Evolutionary conservation across 1,140 invertebrate species (phyloP), one percentile per base, ranked within the genome.

Genomic region (Drosophila grimshawi): DNA sequence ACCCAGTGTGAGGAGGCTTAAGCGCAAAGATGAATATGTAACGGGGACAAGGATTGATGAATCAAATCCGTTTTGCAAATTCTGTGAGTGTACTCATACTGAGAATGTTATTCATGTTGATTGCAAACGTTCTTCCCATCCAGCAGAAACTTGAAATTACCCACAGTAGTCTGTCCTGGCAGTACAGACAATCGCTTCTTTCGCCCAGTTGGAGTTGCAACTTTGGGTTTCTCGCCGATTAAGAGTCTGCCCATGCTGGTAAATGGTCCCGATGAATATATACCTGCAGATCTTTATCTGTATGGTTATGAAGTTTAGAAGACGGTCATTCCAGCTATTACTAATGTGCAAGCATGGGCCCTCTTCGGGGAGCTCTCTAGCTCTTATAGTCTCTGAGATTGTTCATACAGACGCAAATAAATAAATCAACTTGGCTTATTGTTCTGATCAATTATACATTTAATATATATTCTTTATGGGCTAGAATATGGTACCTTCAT

Each of bases 1-100:
- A 88, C 94, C 48, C 98, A 97, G 97, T 97, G 96, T 78, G 92
- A 94, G 55, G 96, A 98, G 91, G 97, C 97, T 95, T 89, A 93
- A 96, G 78, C 94, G 95, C 71, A 95, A 95, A 78, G 94, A 95
- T 88, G 92, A 94, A 1, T 93, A 93, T 52, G 93, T 95, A 3
- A 92, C 94, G 51, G 95, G 94, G 7, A 96, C 96, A 0, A 95
- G 95, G 64, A 92, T 96, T 0, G 95, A 97, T 51, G 89, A 94
- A 0, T 94, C 93, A 0, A 97, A 98, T 93, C 93, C 94, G 0
- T 98, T 94, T 93, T 73, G 89, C 92, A 5, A 91, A 93, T 2
- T 94, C 95, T 68, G 93, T 93, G 5, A 93, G 94, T 81, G 86
- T 94, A 62, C 72, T 94, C 3, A 2, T 35, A 4, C 0, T 1